phyloP scores from a whole-genome alignment of 2,113 vertebrate species.

The Phocoena phocoena region DNA sequence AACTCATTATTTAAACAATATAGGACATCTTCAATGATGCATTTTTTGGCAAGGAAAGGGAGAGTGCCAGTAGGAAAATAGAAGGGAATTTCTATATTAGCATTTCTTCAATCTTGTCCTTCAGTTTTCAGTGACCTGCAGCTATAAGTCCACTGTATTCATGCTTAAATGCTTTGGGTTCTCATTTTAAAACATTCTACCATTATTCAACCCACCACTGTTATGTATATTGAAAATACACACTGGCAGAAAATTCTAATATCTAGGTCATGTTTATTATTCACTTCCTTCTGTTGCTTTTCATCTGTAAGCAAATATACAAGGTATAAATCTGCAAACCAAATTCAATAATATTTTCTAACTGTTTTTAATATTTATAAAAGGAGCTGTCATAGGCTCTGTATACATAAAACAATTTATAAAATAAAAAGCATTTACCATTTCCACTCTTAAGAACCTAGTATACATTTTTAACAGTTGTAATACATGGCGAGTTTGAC shows the following conservation, averaged over 20 bases:
- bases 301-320: not conserved
- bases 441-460: not conserved
- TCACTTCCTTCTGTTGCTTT: not conserved
- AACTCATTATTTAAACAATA: not conserved
- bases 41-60: not conserved
- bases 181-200: not conserved
- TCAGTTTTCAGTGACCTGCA: not conserved
- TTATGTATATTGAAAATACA: not conserved
- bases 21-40: not conserved
- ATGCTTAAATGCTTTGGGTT: not conserved
- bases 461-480: not conserved
- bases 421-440: not conserved
- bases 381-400: not conserved
- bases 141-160: not conserved
- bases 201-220: not conserved
- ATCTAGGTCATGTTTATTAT: not conserved
- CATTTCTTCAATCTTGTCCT: not conserved
- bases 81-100: not conserved
- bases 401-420: not conserved
- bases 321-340: not conserved
- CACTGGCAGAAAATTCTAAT: not conserved
- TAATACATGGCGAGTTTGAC: not conserved
- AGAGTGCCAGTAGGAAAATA: not conserved
- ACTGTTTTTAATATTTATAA: not conserved
- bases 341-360: not conserved